Base-by-base conservation (phyloP, 1,140 invertebrate species). In the Ceratina japonica region DNA sequence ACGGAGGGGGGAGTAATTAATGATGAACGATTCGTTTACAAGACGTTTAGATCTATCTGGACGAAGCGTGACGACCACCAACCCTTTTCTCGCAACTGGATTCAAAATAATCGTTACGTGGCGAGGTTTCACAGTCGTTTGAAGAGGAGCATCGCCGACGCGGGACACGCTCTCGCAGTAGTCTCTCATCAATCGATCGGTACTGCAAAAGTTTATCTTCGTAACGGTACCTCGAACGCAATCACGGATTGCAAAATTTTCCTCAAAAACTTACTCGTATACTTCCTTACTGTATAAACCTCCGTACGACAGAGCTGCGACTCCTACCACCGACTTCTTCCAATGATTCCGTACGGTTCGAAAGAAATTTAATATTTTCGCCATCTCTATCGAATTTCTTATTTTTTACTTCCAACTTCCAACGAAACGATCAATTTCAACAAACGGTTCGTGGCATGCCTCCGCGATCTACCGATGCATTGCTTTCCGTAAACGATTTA, bases 71-170 rank as follows among this genome's bases (percentile, higher is more conserved):
- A 13, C 10, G 10, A 44, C 37, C 3, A 31, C 20, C 72, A 73
- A 92, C 94, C 97, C 95, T 90, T 96, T 96, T 86, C 97, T 97
- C 20, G 96, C 97, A 75, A 95, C 96, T 56, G 98, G 98, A 94
- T 99, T 99, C 63, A 99, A 92, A 87, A 99, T 96, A 1, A 99
- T 95, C 7, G 97, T 97, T 0, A 98, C 93, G 78, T 96, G 94
- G 80, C 96, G 94, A 58, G 95, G 95, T 85, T 94, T 94, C 63
- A 92, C 88, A 56, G 94, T 92, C 13, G 94, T 89, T 1, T 94
- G 88, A 61, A 97, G 93, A 22, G 94, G 89, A 75, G 93, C 86
- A 81, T 96, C 94, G 31, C 97, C 96, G 93, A 95, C 96, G 84
- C 93, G 94, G 52, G 93, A 92, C 58, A 96, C 96, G 92, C 96